Conservation (phyloP, 2,888 invertebrate species). For the Orchesellides sinensis region DNA sequence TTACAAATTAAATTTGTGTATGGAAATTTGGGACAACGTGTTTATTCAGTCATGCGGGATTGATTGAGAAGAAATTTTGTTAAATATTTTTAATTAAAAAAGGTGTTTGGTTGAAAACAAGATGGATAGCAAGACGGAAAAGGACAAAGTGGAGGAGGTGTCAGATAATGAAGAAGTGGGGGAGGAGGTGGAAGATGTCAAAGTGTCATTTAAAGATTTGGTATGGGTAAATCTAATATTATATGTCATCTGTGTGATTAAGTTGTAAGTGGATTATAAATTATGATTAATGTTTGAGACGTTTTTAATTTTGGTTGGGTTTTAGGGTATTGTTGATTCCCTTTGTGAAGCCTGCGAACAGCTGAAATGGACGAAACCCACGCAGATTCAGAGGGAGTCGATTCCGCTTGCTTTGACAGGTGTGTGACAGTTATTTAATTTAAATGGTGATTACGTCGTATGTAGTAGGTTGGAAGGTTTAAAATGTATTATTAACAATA, state of each 20-base stretch:
- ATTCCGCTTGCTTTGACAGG: slow-evolving; percentile 94
- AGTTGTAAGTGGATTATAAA: not conserved
- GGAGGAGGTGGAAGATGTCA: slow-evolving; percentile 75
- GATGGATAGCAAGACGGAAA: too few species aligned
- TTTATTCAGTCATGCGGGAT: too few species aligned
- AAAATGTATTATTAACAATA: not conserved
- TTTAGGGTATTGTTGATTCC: slow-evolving; percentile 94
- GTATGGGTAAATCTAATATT: slow-evolving; percentile 78
- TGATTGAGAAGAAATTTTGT: too few species aligned
- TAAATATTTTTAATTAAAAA: too few species aligned
- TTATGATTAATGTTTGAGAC: not conserved
- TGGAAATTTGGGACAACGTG: too few species aligned
- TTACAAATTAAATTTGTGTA: too few species aligned
- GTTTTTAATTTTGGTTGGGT: slow-evolving; percentile 69
- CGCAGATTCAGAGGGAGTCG: slow-evolving; percentile 96
- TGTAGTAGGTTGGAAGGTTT: slow-evolving; percentile 81
- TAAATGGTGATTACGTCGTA: slow-evolving; percentile 92
- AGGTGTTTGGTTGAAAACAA: too few species aligned
- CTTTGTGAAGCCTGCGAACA: slow-evolving; percentile 94
- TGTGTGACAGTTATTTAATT: slow-evolving; percentile 82
- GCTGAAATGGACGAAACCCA: slow-evolving; percentile 95
- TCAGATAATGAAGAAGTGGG: slow-evolving; percentile 53
- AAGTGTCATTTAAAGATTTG: slow-evolving; percentile 81
- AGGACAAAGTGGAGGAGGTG: slow-evolving; percentile 14
- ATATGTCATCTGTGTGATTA: not conserved